Evolutionary conservation across 2,113 vertebrate genomes (phyloP).

Genomic region (Urocolius indicus): DNA sequence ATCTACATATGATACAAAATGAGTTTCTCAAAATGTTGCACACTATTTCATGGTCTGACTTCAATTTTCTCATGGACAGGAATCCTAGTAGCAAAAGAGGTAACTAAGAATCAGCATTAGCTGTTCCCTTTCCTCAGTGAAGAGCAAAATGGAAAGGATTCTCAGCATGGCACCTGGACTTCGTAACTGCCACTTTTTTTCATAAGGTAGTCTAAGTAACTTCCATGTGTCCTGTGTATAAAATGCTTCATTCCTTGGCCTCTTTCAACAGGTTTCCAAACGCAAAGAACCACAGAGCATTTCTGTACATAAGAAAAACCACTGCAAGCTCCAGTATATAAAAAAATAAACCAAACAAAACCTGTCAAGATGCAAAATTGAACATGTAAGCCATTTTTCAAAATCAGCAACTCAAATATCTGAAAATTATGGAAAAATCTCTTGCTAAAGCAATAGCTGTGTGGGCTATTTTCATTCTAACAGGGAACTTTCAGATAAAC

Average conservation of each 20-base stretch:
- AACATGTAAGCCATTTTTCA: neutral
- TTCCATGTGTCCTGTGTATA: rapidly evolving
- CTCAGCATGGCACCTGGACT: neutral
- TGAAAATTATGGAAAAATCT: neutral
- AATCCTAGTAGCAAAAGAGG: neutral
- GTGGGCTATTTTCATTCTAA: neutral
- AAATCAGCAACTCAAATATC: neutral
- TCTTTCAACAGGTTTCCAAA: neutral
- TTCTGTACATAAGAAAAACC: neutral
- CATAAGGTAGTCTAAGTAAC: neutral
- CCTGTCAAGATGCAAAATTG: neutral
- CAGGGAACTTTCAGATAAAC: neutral
- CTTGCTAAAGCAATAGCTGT: neutral
- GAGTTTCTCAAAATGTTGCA: neutral
- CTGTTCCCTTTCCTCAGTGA: neutral
- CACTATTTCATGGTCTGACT: neutral
- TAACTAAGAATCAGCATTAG: neutral
- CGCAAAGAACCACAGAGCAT: neutral
- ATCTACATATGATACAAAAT: neutral
- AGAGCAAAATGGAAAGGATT: neutral
- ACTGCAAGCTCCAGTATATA: neutral
- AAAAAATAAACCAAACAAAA: neutral
- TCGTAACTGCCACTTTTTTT: neutral
- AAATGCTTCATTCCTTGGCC: neutral
- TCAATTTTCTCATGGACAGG: neutral